Evolutionary conservation across 2,888 invertebrate genomes (phyloP).

Genomic region (Pterostichus madidus): DNA sequence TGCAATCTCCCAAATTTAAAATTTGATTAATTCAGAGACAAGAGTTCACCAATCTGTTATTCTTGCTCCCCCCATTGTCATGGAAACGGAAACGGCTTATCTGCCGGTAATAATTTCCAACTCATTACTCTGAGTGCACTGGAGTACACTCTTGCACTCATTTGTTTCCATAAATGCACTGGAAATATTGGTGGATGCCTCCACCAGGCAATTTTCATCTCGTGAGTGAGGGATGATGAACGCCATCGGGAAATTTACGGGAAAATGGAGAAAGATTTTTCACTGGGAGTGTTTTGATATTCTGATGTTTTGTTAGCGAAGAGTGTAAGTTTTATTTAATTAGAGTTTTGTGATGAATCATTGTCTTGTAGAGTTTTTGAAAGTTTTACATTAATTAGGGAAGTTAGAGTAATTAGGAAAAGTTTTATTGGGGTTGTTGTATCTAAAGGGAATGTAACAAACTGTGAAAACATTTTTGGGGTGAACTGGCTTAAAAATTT

Average conservation of each 20-base stretch:
- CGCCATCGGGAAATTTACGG: background rate
- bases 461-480: too few relatives aligned
- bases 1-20: background rate
- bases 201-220: background rate
- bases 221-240: constrained; percentile 8
- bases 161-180: constrained; percentile 20
- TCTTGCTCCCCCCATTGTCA: background rate
- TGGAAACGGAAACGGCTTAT: background rate
- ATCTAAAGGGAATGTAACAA: too few relatives aligned
- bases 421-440: too few relatives aligned
- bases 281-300: background rate
- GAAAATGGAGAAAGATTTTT: background rate
- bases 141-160: background rate
- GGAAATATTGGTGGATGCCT: background rate
- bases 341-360: background rate
- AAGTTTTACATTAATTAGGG: too few relatives aligned
- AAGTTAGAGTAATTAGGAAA: too few relatives aligned
- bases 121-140: constrained; percentile 22
- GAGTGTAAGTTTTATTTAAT: background rate
- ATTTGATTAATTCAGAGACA: background rate
- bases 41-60: background rate
- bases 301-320: background rate
- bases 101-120: constrained; percentile 19
- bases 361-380: too few relatives aligned
- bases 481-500: too few relatives aligned